Percentiles rank a stretch among this genome's conserved stretches.
These are phyloP conservation scores for Champsocephalus gunnari DNA, from an alignment of 2,797 vertebrate species.

Conservation along the genomic window DNA sequence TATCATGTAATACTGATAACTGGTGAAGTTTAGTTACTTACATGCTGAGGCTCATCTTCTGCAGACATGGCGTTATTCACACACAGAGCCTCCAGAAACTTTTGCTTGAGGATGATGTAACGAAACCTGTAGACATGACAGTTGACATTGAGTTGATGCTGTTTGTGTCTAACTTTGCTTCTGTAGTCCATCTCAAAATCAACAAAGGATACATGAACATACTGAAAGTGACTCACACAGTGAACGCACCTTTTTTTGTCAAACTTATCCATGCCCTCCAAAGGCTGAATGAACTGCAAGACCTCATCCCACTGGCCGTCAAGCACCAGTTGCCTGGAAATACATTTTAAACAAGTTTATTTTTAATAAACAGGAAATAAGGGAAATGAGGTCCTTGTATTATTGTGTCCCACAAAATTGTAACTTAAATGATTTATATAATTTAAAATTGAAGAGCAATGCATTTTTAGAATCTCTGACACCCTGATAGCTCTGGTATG, in stretches of 20 bases:
- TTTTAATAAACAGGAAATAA: neutral
- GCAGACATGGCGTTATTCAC: slow-evolving; percentile 99
- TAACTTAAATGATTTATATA: neutral
- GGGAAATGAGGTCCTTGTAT: neutral
- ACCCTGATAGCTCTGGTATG: neutral
- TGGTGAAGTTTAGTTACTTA: slow-evolving; percentile 79
- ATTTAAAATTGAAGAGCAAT: neutral
- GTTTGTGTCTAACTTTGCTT: neutral
- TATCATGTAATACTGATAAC: neutral
- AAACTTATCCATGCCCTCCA: slow-evolving; percentile 99
- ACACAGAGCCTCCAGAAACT: slow-evolving; percentile 98
- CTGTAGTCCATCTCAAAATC: neutral
- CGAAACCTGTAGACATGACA: slow-evolving; percentile 87
- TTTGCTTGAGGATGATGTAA: slow-evolving; percentile 97
- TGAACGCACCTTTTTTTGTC: slow-evolving; percentile 92
- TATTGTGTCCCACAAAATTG: neutral
- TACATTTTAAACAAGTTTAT: slow-evolving; percentile 9
- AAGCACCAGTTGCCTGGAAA: slow-evolving; percentile 92
- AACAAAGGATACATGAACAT: neutral
- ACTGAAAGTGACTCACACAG: neutral
- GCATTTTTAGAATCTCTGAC: neutral
- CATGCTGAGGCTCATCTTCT: slow-evolving; percentile 97
- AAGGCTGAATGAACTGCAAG: slow-evolving; percentile 97
- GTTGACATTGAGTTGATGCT: neutral
- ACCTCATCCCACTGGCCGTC: slow-evolving; percentile 99